A percentile compares a stretch with the other conserved stretches of the same genome.
Evolutionary conservation across 2,888 invertebrate species (phyloP).

Genomic region (Anagyrus pseudococci): DNA sequence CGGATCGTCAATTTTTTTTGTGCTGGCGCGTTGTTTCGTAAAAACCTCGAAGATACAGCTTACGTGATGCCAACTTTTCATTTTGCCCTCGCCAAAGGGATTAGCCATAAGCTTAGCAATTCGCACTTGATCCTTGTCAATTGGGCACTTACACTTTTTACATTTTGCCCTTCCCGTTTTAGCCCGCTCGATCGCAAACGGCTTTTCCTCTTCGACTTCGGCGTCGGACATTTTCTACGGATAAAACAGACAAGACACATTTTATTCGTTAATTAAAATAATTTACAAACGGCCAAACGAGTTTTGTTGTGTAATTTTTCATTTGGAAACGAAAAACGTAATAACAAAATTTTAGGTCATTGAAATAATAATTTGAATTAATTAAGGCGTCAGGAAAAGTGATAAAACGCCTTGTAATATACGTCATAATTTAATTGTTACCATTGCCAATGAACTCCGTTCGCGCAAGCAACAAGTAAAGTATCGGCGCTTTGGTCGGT

Average conservation of each 20-base stretch:
- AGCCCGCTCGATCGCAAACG: slow-evolving; percentile 78
- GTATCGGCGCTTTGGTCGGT: background rate
- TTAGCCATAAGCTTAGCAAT: slow-evolving; percentile 81
- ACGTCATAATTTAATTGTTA: slow-evolving; percentile 1
- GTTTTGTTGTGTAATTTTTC: too few relatives aligned
- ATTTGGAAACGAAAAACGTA: background rate
- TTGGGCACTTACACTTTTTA: slow-evolving; percentile 85
- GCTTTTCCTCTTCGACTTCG: slow-evolving; percentile 63
- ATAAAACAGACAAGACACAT: background rate
- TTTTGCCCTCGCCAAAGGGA: slow-evolving; percentile 76
- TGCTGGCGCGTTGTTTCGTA: slow-evolving; percentile 78
- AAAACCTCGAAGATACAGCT: slow-evolving; percentile 82
- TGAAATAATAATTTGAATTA: background rate
- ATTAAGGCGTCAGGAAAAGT: background rate
- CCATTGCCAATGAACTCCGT: background rate
- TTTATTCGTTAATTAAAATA: background rate
- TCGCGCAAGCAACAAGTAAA: background rate
- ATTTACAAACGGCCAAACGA: background rate
- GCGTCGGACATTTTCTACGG: slow-evolving; percentile 54
- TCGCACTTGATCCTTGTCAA: slow-evolving; percentile 74
- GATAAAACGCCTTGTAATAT: background rate
- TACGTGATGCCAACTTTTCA: slow-evolving; percentile 87
- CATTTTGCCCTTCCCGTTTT: slow-evolving; percentile 83
- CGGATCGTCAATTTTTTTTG: slow-evolving; percentile 80
- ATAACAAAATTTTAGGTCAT: background rate